Evolutionary conservation across 2,888 invertebrate species (phyloP), one percentile per base, ranked within the genome.

Genomic region (Drosophila demipolita): DNA sequence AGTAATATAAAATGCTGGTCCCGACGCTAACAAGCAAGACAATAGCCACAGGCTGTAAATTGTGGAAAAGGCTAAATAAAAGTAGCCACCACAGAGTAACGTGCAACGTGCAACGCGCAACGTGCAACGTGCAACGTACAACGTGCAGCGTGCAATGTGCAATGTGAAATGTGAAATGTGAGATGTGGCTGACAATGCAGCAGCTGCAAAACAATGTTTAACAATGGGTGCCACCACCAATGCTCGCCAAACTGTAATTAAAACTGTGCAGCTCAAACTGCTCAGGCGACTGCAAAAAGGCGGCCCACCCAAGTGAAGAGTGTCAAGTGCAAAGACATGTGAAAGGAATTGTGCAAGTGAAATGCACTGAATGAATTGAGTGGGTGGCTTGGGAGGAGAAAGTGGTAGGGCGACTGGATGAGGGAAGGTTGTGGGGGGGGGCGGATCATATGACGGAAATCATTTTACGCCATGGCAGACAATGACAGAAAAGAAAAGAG

Each of bases 391-490:
- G 26, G 42, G 20, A 7, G 9, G 35, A n/a, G 49, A 26, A 49
- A 54, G 35, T 49, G 48, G 7, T 1, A 57, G 15, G 20, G 40
- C 0, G 29, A 29, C 29, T 8, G 45, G n/a, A 12, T 0, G 12
- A 35, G 26, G 54, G 58, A 38, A 17, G 38, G 7, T n/a, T n/a
- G 36, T 38, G 32, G 54, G 57, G 59, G 6, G 29, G 29, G 6
- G 29, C 6, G 29, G 5, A 48, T 53, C 49, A 57, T 65, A 58
- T 80, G 83, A 86, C 75, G 87, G 87, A 87, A 89, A 87, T 89
- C 77, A 89, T 87, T 87, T 87, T 83, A 87, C 81, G 87, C 79
- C 81, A 73, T 87, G 89, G 80, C 87, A 84, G 89, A 87, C 87
- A 87, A 87, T 89, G 57, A 64, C 20, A 26, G 8, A 29, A 49